Base-by-base conservation (phyloP, 2,113 vertebrate species). In the Columbina picui region DNA sequence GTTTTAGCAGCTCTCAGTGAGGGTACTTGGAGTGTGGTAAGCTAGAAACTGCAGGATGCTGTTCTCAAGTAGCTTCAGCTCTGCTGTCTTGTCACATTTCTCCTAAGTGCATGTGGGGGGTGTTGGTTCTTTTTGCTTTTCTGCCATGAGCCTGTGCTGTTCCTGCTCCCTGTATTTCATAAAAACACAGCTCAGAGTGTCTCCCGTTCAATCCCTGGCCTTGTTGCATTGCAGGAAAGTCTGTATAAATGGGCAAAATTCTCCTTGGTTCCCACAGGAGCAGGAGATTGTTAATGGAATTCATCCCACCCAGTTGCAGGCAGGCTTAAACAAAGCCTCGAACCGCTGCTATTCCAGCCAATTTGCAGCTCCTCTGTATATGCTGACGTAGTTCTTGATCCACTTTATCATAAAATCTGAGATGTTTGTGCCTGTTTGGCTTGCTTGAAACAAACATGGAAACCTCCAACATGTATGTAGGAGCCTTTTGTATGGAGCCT, bases 301-400 rank as follows among this genome's bases (percentile, higher is more conserved):
- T 91, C 71, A 80, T 94, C 87, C 63, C 85, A 90, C 67, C 82
- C 50, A 21, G 60, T 41, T 83, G 55, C 67, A 94, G 87, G 30
- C 87, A 91, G 84, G 94, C 84, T 91, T 89, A 76, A 88, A 91
- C 91, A 96, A 87, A 96, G 84, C 67, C 47, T 75, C 29, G 67
- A 41, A 57, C 67, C 0, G 2, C 80, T 94, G 38, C 52, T 85
- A 69, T 73, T 86, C 53, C 78, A 69, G 39, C 19, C 70, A 50
- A 2, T 73, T 61, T 79, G 61, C 74, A 76, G 55, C 14, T 60
- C 30, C 36, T 87, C 82, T 79, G 30, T 75, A 12, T 25, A 5
- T n/a, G 38, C 49, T 76, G 89, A 82, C 36, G 55, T 87, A 32
- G n/a, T 79, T 94, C 74, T 94, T 0, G 0, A 68, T 26, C n/a